phyloP scores from a whole-genome alignment of 2,797 vertebrate species.

The Staurois parvus region DNA sequence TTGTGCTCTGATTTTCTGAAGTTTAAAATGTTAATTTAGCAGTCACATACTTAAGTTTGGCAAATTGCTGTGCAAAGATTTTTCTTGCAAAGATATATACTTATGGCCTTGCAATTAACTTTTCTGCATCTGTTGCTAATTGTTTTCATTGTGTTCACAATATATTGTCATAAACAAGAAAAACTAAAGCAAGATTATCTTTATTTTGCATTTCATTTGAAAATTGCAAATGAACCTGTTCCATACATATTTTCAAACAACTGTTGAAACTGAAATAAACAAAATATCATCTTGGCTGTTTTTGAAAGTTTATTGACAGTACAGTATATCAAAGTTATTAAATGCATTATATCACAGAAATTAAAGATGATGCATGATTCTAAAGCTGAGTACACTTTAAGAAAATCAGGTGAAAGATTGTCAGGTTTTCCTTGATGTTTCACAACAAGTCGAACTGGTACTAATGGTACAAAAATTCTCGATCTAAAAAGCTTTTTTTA shows the following conservation, averaged over 20 bases:
- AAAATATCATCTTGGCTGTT: neutral
- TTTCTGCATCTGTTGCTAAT: conserved; percentile 6
- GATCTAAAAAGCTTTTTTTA: too few species aligned
- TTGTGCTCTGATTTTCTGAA: neutral
- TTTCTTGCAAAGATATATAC: neutral
- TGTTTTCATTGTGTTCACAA: conserved; percentile 29
- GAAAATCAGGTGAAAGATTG: too few species aligned
- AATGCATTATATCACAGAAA: neutral
- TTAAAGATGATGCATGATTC: neutral
- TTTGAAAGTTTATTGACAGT: neutral
- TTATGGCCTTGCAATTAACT: neutral
- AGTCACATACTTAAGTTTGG: conserved; percentile 6
- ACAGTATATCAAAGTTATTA: neutral
- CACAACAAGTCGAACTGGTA: too few species aligned
- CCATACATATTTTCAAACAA: neutral
- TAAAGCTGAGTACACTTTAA: too few species aligned
- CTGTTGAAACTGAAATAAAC: neutral
- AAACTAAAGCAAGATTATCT: neutral
- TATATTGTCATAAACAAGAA: conserved; percentile 18
- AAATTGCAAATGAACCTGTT: neutral
- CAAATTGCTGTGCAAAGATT: neutral
- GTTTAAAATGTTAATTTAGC: neutral
- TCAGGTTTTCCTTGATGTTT: too few species aligned
- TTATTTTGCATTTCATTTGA: too few species aligned
- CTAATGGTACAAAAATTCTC: too few species aligned